Evolutionary conservation across 2,113 vertebrate genomes (phyloP), one percentile per base, ranked within the genome.

Genomic region (Corydoras maculifer): DNA sequence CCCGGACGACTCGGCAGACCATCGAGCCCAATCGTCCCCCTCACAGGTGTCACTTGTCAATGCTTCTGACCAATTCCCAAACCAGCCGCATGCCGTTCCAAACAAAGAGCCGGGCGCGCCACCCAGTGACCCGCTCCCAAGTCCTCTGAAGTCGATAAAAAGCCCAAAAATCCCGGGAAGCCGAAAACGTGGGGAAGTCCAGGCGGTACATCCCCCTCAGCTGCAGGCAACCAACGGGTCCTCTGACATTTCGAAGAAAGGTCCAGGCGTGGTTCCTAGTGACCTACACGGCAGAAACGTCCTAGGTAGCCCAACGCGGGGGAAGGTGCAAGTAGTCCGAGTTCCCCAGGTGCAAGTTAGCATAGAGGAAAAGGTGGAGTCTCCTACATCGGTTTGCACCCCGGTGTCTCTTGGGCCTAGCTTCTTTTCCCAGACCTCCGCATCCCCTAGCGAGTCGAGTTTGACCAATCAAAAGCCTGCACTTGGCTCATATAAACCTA

Each of bases 1-100:
- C 5, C 76, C 49, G 2, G 89, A 89, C 74, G 89, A 88, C 70
- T 77, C 79, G 73, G 67, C 72, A 3, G 87, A 88, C 69, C 79
- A 74, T 65, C 80, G 73, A 81, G 86, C 86, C 71, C 86, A 78
- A 63, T 78, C 85, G 79, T 62, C 84, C 81, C 62, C 84, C 76
- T 82, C 87, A 84, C 90, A 91, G 89, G 89, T 91, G 85, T 89
- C 87, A 88, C 84, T 89, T 87, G 87, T 88, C 84, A 90, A 82
- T 88, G 73, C 83, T 88, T 88, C 86, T 84, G 86, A 89, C 82
- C 85, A 85, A 87, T 88, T 83, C 83, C 74, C 86, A 90, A 87
- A 82, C 70, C 84, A 87, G 83, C 86, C 80, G 71, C 78, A 84
- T 67, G 62, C 78, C 81, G 75, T 83, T 58, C 12, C 74, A 57